Base-by-base conservation (phyloP, 2,888 invertebrate species). In the Trichopoda pennipes region DNA sequence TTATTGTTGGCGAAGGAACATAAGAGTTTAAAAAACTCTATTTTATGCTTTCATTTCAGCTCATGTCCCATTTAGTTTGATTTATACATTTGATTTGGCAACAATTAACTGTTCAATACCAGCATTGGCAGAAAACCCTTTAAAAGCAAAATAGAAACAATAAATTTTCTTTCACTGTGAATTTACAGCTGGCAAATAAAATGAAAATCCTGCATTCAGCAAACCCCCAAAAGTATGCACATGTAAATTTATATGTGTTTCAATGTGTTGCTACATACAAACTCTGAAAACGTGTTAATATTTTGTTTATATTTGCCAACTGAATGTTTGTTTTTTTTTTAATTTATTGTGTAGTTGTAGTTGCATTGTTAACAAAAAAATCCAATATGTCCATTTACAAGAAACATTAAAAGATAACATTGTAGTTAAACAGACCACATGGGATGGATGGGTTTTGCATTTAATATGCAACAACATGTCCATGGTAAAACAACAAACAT, bases 251-350 rank as follows among this genome's bases (percentile, higher is more conserved):
- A 12, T 3, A 3, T 47, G 19, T 69, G 8, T 14, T 44, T 44
- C 16, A 44, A 1, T 63, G 53, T 63, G 61, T 60, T 55, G 23
- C 28, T 58, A 60, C 58, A 63, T 58, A 70, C 74, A 80, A 56
- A 74, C n/a, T 80, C n/a, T 55, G 42, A 23, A 61, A 55, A 73
- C 55, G 42, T 73, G 75, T 61, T 69, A 56, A 58, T 69, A 69
- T 63, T 75, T 75, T 73, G 75, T 61, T 69, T 51, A 58, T 69
- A 69, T 63, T 75, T 75, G 64, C 70, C 70, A 76, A 66, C 47
- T 44, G 77, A 76, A 73, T 68, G 66, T 68, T 32, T 9, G 17
- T 32, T 44, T 53, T 61, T 44, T 44, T 3, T 7, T 38, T 10
- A 12, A 14, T 19, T 58, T 66, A 32, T 49, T 49, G 47, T 35